These are phyloP conservation scores for Nematostella vectensis DNA, from an alignment of 92 coral and sea anemone genomes.

Conservation along the genomic window DNA sequence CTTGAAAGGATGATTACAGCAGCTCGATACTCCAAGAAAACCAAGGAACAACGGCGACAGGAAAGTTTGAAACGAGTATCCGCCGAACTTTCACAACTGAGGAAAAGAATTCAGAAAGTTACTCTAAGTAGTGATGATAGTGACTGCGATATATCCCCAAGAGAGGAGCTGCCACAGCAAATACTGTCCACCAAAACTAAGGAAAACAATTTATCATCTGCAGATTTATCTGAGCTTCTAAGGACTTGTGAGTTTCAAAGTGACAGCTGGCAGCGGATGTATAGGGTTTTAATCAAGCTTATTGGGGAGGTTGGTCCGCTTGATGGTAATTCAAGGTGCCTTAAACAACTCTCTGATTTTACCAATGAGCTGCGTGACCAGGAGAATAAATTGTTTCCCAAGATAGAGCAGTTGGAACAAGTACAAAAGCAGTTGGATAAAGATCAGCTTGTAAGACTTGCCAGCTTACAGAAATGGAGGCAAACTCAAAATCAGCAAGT, in stretches of 20 bases:
- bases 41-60: constrained; percentile 55
- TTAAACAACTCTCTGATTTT: constrained; percentile 55
- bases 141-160: constrained; percentile 7
- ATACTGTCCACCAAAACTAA: neutral
- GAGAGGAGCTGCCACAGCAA: neutral
- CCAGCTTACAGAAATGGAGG: constrained; percentile 46
- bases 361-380: constrained; percentile 52
- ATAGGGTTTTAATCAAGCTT: constrained; percentile 40
- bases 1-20: constrained; percentile 53
- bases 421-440: constrained; percentile 22
- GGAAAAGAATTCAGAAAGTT: constrained; percentile 37
- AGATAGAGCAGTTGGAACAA: constrained; percentile 23
- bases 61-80: constrained; percentile 73
- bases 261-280: constrained; percentile 35
- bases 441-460: constrained; percentile 29
- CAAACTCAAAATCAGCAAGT: constrained; percentile 52
- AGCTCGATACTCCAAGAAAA: constrained; percentile 41
- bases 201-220: constrained; percentile 7
- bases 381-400: constrained; percentile 47
- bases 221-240: constrained; percentile 20
- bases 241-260: constrained; percentile 51
- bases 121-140: constrained; percentile 25
- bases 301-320: constrained; percentile 75
- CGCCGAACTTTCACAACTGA: constrained; percentile 50
- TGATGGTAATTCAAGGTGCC: constrained; percentile 53